Base-by-base conservation (phyloP, 2,113 vertebrate genomes). In the Cromileptes altivelis region DNA sequence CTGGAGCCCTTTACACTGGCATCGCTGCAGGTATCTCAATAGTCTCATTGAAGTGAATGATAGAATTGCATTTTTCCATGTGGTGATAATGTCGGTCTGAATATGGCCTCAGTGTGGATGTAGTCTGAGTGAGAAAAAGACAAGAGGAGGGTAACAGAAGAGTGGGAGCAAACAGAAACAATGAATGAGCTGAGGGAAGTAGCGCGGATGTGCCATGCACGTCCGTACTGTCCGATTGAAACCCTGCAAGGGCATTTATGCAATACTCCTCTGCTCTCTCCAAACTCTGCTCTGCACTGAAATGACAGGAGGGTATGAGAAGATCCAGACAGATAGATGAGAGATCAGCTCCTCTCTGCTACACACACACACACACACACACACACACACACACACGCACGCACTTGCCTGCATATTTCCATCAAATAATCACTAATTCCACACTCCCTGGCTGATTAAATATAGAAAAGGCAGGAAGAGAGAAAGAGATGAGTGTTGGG, bases 381-480 rank as follows among this genome's bases (percentile, higher is more conserved):
- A 25, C 67, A 18, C 61, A 72, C 42, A 37, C 57, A 42, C 57
- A 10, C 78, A 23, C 49, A 12, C 47, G 3, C 11, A 14, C 58
- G 52, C 58, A 67, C 74, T 53, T 55, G 79, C 50, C 53, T 74
- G 65, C 70, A 75, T 74, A 87, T 85, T 89, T 80, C 81, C 49
- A 79, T 90, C 74, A 85, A 87, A 89, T 89, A 88, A 89, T 91
- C 85, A 75, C 80, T 85, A 75, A 90, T 91, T 91, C 81, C 63
- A 77, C 60, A 53, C 82, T 85, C 80, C 15, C 70, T 23, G 64
- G 37, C 83, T 89, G 90, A 90, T 90, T 89, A 88, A 92, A 93
- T 88, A 91, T 80, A 90, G 85, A 90, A 89, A 65, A 88, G 76
- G 33, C 70, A 83, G 65, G 65, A 79, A 78, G 64, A 69, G 72